A percentile compares a stretch with the other conserved stretches of the same genome.
Evolutionary conservation across 2,113 vertebrate species (phyloP).

Genomic region (Sminthopsis crassicaudata): DNA sequence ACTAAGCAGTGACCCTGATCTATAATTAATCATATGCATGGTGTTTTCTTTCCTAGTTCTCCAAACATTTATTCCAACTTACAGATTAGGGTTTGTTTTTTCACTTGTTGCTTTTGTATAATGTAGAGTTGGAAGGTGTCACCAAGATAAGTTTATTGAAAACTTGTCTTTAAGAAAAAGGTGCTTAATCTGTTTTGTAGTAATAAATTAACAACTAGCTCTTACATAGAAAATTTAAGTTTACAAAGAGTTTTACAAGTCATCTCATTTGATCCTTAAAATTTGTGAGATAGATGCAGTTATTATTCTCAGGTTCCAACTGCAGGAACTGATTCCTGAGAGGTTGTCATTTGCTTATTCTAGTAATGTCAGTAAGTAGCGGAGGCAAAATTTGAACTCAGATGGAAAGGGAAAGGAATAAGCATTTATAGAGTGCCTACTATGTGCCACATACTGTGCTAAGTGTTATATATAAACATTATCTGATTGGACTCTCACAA

Average conservation of each 20-base stretch:
- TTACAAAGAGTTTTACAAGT: neutral
- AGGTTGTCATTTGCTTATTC: neutral
- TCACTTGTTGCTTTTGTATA: neutral
- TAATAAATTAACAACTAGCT: neutral
- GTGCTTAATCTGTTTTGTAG: neutral
- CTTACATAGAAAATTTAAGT: neutral
- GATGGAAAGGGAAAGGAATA: neutral
- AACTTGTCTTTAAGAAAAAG: constrained; percentile 8
- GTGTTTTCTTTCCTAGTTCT: constrained; percentile 56
- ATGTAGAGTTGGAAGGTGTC: neutral
- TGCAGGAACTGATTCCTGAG: neutral
- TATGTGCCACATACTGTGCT: neutral
- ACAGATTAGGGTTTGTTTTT: constrained; percentile 3
- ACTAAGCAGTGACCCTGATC: constrained; percentile 46
- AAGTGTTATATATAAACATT: neutral
- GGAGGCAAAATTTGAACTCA: neutral
- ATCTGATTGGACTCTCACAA: neutral
- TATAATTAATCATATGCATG: constrained; percentile 63
- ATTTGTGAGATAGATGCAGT: neutral
- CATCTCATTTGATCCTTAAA: neutral
- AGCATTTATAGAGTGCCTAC: neutral
- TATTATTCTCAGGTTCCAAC: neutral
- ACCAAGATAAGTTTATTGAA: constrained; percentile 1
- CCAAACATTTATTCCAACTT: neutral
- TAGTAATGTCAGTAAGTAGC: neutral